Conservation (phyloP, 2,888 invertebrate genomes). For the Rambutsinella grinnellia region DNA sequence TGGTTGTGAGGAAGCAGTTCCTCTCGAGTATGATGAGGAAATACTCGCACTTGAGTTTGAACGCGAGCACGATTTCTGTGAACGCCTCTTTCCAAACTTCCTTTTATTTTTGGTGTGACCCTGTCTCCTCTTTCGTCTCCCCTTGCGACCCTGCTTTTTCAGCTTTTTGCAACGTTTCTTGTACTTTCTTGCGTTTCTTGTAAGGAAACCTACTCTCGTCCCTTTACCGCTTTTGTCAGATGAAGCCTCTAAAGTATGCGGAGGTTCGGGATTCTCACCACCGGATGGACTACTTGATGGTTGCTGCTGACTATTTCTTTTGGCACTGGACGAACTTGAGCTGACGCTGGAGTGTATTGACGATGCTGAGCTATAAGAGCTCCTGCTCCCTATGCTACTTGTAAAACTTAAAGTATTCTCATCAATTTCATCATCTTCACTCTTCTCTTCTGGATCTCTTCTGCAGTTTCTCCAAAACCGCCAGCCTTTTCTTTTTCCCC, state of each 20-base stretch:
- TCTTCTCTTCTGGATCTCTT: background rate
- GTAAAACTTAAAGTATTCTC: conserved; percentile 8
- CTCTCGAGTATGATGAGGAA: conserved; percentile 9
- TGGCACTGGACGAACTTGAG: conserved; percentile 21
- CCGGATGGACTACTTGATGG: background rate
- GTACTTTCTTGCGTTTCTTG: background rate
- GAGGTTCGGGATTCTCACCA: background rate
- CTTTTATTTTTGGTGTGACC: conserved; percentile 12
- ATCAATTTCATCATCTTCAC: conserved; percentile 18
- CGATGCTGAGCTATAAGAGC: conserved; percentile 12
- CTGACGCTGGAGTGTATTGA: background rate
- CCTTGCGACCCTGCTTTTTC: background rate
- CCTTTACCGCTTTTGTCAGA: background rate
- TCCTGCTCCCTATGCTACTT: conserved; percentile 22
- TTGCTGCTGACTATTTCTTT: background rate
- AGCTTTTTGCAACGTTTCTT: background rate
- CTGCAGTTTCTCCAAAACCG: background rate
- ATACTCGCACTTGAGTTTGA: conserved; percentile 9
- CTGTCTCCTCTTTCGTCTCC: conserved; percentile 6
- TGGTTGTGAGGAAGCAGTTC: conserved; percentile 1
- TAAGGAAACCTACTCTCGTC: background rate
- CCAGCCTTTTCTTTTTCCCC: conserved; percentile 25
- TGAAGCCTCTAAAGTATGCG: background rate
- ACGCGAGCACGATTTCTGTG: conserved; percentile 28
- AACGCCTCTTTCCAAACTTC: background rate